Evolutionary conservation across 1,140 invertebrate genomes (phyloP).

Genomic region (Liolophura sinensis): DNA sequence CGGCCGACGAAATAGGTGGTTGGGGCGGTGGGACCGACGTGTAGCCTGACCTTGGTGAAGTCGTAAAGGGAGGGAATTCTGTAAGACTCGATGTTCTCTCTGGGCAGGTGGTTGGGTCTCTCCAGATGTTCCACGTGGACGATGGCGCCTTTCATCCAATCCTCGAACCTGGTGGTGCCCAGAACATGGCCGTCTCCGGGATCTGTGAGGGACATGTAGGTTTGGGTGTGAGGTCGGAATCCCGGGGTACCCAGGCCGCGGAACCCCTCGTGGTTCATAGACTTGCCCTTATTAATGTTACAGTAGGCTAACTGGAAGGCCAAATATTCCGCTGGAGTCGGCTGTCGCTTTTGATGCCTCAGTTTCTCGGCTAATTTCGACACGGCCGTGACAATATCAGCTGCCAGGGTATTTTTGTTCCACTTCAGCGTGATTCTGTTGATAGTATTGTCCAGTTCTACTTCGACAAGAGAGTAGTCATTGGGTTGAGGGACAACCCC

Average conservation of each 20-base stretch:
- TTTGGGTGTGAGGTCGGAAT: slow-evolving; percentile 34
- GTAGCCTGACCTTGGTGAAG: slow-evolving; percentile 33
- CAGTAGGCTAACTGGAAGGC: slow-evolving; percentile 34
- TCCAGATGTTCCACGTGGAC: slow-evolving; percentile 41
- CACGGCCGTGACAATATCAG: slow-evolving; percentile 20
- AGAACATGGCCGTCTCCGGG: slow-evolving; percentile 37
- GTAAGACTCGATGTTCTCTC: slow-evolving; percentile 33
- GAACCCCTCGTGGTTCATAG: slow-evolving; percentile 8
- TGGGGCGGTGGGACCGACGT: slow-evolving; percentile 32
- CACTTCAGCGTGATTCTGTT: slow-evolving; percentile 27
- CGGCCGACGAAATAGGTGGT: slow-evolving; percentile 36
- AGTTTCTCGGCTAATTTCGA: slow-evolving; percentile 17
- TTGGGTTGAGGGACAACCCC: slow-evolving; percentile 23
- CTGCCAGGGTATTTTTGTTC: slow-evolving; percentile 20
- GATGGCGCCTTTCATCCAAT: slow-evolving; percentile 38
- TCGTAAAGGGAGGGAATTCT: slow-evolving; percentile 33
- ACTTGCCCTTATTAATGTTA: slow-evolving; percentile 21
- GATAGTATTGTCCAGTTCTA: slow-evolving; percentile 4
- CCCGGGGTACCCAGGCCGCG: slow-evolving; percentile 31
- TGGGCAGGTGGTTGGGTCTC: slow-evolving; percentile 22
- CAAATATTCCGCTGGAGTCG: slow-evolving; percentile 30
- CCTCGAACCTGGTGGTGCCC: slow-evolving; percentile 33
- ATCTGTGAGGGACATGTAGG: slow-evolving; percentile 42
- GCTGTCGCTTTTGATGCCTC: slow-evolving; percentile 28
- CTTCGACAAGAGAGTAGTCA: slow-evolving; percentile 8